Evolutionary conservation across 2,888 invertebrate genomes (phyloP).

Genomic region (Microctonus brassicae): DNA sequence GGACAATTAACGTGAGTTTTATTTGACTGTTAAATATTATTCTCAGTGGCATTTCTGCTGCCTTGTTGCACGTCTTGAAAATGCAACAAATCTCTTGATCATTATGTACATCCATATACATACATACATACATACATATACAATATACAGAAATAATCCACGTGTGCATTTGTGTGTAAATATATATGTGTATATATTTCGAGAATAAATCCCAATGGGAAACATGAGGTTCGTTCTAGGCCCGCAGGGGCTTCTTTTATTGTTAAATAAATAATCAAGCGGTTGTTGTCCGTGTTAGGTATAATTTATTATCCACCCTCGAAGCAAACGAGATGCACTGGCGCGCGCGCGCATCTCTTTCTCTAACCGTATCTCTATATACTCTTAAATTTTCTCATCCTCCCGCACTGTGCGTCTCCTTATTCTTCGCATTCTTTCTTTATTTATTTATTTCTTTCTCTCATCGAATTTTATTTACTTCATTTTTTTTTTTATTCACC

Average conservation of each 20-base stretch:
- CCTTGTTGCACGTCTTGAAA: background rate
- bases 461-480: slow-evolving; percentile 33
- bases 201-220: slow-evolving; percentile 27
- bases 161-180: slow-evolving; percentile 7
- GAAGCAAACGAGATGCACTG: slow-evolving; percentile 42
- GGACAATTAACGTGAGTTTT: slow-evolving; percentile 3
- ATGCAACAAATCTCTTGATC: background rate
- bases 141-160: too few species aligned
- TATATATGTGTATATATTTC: background rate
- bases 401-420: slow-evolving; percentile 30
- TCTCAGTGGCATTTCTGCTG: slow-evolving; percentile 19
- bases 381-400: slow-evolving; percentile 49
- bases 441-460: slow-evolving; percentile 29
- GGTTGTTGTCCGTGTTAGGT: slow-evolving; percentile 61
- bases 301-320: slow-evolving; percentile 65
- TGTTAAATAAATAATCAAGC: slow-evolving; percentile 68
- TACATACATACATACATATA: slow-evolving; percentile 5
- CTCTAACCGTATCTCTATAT: slow-evolving; percentile 35
- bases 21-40: slow-evolving; percentile 17
- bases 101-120: background rate
- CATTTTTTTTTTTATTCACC: slow-evolving; percentile 27
- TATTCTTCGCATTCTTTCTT: slow-evolving; percentile 39
- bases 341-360: slow-evolving; percentile 27
- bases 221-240: background rate
- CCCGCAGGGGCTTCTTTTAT: slow-evolving; percentile 54